Conservation (phyloP, 1,140 invertebrate genomes). For the Leptopilina clavipes region DNA sequence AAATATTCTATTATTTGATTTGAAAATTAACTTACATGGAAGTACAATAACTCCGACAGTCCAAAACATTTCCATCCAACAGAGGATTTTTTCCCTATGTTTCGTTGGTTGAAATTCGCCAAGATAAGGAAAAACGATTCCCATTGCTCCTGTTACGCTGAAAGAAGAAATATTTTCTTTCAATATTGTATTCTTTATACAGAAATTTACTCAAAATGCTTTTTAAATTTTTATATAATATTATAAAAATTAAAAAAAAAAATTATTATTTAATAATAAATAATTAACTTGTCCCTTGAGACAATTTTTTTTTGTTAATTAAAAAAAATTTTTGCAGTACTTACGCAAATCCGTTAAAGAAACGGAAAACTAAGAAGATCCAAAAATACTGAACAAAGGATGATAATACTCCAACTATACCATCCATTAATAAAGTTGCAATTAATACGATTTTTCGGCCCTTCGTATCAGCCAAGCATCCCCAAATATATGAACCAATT, state of each 20-base stretch:
- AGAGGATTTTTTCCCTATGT: constrained; percentile 83
- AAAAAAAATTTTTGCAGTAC: constrained; percentile 60
- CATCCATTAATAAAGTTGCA: constrained; percentile 85
- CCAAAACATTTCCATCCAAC: constrained; percentile 89
- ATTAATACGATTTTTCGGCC: constrained; percentile 86
- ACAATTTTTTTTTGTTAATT: too few species aligned
- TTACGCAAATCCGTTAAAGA: constrained; percentile 91
- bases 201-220: too few species aligned
- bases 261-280: too few species aligned
- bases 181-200: too few species aligned
- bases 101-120: constrained; percentile 86
- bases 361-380: constrained; percentile 84
- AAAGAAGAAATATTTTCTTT: not conserved
- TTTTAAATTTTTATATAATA: not conserved
- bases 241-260: not conserved
- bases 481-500: constrained; percentile 92
- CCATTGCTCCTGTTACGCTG: constrained; percentile 85
- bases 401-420: constrained; percentile 83
- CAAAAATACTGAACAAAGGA: constrained; percentile 85
- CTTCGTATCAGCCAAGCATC: constrained; percentile 87
- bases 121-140: constrained; percentile 84
- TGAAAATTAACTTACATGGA: constrained; percentile 76
- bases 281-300: too few species aligned
- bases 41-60: constrained; percentile 82
- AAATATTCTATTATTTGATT: too few species aligned